A percentile compares a stretch with the other conserved stretches of the same genome.
Conservation (phyloP, 1,140 invertebrate species). For the Zaprionus nigranus region DNA sequence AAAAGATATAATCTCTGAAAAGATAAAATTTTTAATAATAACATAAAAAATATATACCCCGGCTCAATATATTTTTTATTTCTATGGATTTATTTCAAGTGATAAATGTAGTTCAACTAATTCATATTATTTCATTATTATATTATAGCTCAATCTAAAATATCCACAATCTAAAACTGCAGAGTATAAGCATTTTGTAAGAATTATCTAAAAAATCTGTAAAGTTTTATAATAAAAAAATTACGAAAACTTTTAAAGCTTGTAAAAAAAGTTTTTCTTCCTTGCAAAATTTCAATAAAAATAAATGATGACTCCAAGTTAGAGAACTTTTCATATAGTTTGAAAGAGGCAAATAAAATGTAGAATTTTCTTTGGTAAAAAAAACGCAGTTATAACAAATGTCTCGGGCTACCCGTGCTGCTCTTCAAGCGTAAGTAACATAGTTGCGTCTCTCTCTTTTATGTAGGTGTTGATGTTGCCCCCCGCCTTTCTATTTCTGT, state of each 20-base stretch:
- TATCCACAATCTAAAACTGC: not conserved
- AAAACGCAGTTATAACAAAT: conserved; percentile 36
- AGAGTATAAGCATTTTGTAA: not conserved
- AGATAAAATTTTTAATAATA: too few species aligned
- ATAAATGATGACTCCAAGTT: not conserved
- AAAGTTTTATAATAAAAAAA: conserved; percentile 5
- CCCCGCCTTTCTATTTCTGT: not conserved
- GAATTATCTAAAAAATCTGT: not conserved
- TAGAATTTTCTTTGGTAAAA: not conserved
- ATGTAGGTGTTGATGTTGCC: not conserved
- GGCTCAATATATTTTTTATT: too few species aligned
- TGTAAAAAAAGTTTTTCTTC: not conserved
- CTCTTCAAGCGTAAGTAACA: conserved; percentile 42
- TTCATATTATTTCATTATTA: too few species aligned
- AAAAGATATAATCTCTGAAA: too few species aligned
- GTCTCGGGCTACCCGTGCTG: conserved; percentile 53
- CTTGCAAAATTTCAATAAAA: not conserved
- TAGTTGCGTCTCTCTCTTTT: conserved; percentile 38
- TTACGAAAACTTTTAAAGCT: conserved; percentile 1
- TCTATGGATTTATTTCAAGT: too few species aligned
- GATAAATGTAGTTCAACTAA: too few species aligned
- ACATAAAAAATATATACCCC: too few species aligned
- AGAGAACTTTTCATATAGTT: conserved; percentile 18
- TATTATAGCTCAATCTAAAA: not conserved
- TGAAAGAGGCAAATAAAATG: not conserved